These are phyloP conservation scores for Hozukius guyotensis DNA, from an alignment of 2,797 vertebrate genomes.

Conservation along the genomic window DNA sequence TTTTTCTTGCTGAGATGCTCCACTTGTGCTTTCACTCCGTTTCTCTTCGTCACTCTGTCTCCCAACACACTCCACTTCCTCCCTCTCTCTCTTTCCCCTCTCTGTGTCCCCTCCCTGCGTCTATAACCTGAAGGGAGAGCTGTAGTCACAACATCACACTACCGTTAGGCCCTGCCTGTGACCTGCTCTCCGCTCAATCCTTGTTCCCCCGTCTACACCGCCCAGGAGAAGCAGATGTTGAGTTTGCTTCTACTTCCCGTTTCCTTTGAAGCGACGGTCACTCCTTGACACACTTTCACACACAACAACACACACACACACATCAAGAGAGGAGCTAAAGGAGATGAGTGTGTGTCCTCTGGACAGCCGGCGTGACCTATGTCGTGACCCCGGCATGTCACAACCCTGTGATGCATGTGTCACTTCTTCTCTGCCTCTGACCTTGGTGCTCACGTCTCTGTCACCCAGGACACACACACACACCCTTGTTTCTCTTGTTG, in stretches of 20 bases:
- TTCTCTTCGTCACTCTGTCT: constrained; percentile 68
- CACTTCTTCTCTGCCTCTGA: constrained; percentile 78
- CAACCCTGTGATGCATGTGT: constrained; percentile 86
- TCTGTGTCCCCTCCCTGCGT: constrained; percentile 63
- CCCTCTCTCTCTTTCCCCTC: constrained; percentile 33
- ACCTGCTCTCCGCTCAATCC: constrained; percentile 86
- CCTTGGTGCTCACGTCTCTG: constrained; percentile 76
- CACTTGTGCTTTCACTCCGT: constrained; percentile 78
- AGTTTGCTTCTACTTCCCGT: constrained; percentile 83
- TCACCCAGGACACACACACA: constrained; percentile 47
- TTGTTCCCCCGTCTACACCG: constrained; percentile 54
- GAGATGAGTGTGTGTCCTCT: constrained; percentile 52
- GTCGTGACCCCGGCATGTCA: constrained; percentile 79
- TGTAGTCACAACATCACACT: constrained; percentile 90
- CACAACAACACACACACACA: constrained; percentile 16
- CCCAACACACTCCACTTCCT: constrained; percentile 9
- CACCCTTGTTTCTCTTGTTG: constrained; percentile 38
- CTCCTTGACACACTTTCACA: constrained; percentile 45
- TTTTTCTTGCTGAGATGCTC: constrained; percentile 76
- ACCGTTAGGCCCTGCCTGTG: constrained; percentile 86
- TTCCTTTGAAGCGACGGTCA: constrained; percentile 63
- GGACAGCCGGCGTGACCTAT: constrained; percentile 56
- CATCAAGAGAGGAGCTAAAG: constrained; percentile 15
- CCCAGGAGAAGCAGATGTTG: constrained; percentile 48
- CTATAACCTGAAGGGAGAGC: constrained; percentile 91